These are phyloP conservation scores for Onychostoma macrolepis DNA, from an alignment of 2,113 vertebrate genomes.

Conservation along the genomic window DNA sequence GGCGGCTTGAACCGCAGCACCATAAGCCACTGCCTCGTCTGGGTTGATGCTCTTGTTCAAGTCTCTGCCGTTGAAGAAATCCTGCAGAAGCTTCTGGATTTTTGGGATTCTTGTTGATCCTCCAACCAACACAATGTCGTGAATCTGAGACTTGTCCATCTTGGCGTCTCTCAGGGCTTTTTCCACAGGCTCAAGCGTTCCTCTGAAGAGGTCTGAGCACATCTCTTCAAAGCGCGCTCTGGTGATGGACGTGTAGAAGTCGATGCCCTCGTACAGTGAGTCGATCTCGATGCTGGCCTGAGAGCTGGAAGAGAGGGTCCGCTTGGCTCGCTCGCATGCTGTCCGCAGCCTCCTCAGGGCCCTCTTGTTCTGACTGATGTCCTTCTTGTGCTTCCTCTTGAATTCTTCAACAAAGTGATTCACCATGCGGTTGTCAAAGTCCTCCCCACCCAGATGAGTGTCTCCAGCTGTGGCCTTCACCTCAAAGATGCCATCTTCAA, in stretches of 20 bases:
- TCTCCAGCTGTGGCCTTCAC: conserved; percentile 25
- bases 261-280: conserved; percentile 60
- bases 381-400: conserved; percentile 90
- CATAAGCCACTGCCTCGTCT: conserved; percentile 82
- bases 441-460: conserved; percentile 16
- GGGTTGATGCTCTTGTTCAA: conserved; percentile 57
- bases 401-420: conserved; percentile 90
- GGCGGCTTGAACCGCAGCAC: conserved; percentile 78
- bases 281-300: conserved; percentile 68
- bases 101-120: conserved; percentile 91
- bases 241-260: conserved; percentile 91
- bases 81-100: conserved; percentile 85
- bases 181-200: conserved; percentile 89
- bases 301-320: conserved; percentile 85
- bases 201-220: conserved; percentile 88
- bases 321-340: conserved; percentile 87
- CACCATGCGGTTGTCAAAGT: conserved; percentile 66
- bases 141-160: conserved; percentile 86
- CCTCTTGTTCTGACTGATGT: conserved; percentile 88
- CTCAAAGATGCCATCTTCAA: conserved; percentile 33
- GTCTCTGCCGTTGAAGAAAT: conserved; percentile 50
- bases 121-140: conserved; percentile 86
- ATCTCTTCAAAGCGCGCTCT: conserved; percentile 85
- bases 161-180: conserved; percentile 67
- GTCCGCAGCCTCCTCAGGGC: conserved; percentile 86